phyloP scores from a whole-genome alignment of 2,113 vertebrate species.

The Phyllostomus discolor region DNA sequence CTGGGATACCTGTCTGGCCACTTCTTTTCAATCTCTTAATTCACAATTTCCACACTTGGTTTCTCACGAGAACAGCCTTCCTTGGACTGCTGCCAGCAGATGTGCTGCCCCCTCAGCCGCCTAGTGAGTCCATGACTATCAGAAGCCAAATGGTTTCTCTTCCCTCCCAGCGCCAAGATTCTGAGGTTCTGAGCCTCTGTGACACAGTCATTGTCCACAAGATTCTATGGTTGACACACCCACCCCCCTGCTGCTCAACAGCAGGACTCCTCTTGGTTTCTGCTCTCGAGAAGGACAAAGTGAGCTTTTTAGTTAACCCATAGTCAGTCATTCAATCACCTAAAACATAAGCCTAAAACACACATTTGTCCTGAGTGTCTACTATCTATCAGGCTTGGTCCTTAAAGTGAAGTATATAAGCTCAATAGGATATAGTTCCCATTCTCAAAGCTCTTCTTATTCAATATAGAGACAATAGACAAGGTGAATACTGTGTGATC shows the following conservation, averaged over 20 bases:
- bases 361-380: neutral
- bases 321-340: rapidly evolving
- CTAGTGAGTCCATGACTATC: slow-evolving; percentile 36
- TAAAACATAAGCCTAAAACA: neutral
- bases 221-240: neutral
- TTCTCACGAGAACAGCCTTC: neutral
- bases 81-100: neutral
- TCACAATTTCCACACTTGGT: neutral
- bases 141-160: neutral
- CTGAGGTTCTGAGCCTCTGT: slow-evolving; percentile 6
- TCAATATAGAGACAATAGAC: neutral
- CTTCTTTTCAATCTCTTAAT: neutral
- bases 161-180: neutral
- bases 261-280: neutral
- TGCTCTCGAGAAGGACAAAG: neutral
- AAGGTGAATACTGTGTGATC: rapidly evolving
- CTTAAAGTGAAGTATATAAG: neutral
- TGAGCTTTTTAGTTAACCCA: neutral
- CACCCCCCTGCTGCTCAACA: neutral
- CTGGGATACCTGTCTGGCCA: slow-evolving; percentile 18
- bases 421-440: neutral
- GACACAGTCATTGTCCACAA: neutral
- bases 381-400: neutral
- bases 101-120: slow-evolving; percentile 19
- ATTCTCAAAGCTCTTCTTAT: neutral